phyloP scores from a whole-genome alignment of 2,888 invertebrate species.

The Tiliacea aurago region DNA sequence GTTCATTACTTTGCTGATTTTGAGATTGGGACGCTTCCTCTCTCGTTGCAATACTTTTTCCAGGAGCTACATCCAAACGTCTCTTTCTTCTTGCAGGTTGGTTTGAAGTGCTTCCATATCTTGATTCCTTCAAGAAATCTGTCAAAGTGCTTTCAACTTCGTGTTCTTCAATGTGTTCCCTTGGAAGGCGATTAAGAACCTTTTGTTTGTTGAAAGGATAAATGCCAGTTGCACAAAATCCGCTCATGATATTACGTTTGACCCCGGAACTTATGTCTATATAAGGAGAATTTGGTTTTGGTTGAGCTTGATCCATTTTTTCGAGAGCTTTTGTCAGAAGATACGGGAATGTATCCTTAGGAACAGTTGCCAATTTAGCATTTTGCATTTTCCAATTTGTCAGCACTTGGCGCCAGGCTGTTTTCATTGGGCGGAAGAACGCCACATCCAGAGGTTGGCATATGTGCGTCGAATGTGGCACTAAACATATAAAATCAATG shows the following conservation, averaged over 20 bases:
- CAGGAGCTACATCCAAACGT: too few relatives aligned
- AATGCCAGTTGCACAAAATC: slow-evolving; percentile 36
- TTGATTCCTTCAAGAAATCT: slow-evolving; percentile 18
- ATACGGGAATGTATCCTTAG: slow-evolving; percentile 36
- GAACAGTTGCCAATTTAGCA: slow-evolving; percentile 25
- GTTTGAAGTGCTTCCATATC: not conserved
- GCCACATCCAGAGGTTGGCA: slow-evolving; percentile 2
- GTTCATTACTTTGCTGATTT: too few relatives aligned
- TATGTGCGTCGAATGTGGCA: too few relatives aligned
- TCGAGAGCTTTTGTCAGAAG: slow-evolving; percentile 27
- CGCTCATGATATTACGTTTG: slow-evolving; percentile 39
- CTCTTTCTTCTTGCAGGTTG: too few relatives aligned
- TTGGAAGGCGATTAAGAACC: slow-evolving; percentile 30
- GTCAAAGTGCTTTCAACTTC: slow-evolving; percentile 46
- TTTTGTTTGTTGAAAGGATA: slow-evolving; percentile 32
- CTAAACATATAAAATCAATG: too few relatives aligned
- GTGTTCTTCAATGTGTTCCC: slow-evolving; percentile 1
- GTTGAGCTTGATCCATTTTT: slow-evolving; percentile 18
- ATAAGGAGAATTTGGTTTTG: slow-evolving; percentile 2
- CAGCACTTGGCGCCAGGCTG: slow-evolving; percentile 36
- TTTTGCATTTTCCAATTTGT: slow-evolving; percentile 42
- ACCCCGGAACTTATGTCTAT: slow-evolving; percentile 12
- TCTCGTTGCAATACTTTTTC: too few relatives aligned
- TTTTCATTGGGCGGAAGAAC: slow-evolving; percentile 18
- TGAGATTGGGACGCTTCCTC: too few relatives aligned